Evolutionary conservation across 2,888 invertebrate genomes (phyloP), one percentile per base, ranked within the genome.

Genomic region (Drosophila vallismaia): DNA sequence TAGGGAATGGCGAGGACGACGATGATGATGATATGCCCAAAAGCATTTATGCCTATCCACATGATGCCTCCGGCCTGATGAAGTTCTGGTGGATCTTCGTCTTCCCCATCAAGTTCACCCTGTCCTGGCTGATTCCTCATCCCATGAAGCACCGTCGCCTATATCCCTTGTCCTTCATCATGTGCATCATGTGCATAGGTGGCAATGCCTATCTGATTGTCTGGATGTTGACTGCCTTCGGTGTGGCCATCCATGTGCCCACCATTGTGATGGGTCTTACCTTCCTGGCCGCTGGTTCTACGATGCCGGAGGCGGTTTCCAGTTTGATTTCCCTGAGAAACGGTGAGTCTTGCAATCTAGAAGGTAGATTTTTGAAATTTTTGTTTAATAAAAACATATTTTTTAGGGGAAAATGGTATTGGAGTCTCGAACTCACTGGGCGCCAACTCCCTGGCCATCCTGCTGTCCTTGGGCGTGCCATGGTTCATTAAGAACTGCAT

Each of bases 211-310:
- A 97, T 89, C 83, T 97, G 56, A 95, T 97, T 28, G 95, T 98
- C 0, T 98, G 98, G 98, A 97, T 97, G 95, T 95, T 98, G 90
- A 95, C 97, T 31, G 93, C 96, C 3, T 94, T 97, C 74, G 98
- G 98, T 29, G 93, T 94, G 72, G 95, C 97, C 0, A 93, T 97
- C 44, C 93, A 93, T 4, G 95, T 98, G 51, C 96, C 97, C 0
- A 97, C 97, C 80, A 95, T 97, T 8, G 95, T 98, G 0, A 96
- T 98, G 95, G 98, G 98, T 2, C 94, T 98, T 86, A 97, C 97
- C 0, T 96, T 98, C 86, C 92, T 98, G 69, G 97, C 98, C 0
- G 96, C 96, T 14, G 98, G 98, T 3, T 97, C 97, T 1, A 97
- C 97, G 79, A 93, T 98, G 79, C 98, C 98, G 0, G 98, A 94